A percentile compares a stretch with the other conserved stretches of the same genome.
Evolutionary conservation across 2,113 vertebrate species (phyloP).

Genomic region (Anguilla rostrata): DNA sequence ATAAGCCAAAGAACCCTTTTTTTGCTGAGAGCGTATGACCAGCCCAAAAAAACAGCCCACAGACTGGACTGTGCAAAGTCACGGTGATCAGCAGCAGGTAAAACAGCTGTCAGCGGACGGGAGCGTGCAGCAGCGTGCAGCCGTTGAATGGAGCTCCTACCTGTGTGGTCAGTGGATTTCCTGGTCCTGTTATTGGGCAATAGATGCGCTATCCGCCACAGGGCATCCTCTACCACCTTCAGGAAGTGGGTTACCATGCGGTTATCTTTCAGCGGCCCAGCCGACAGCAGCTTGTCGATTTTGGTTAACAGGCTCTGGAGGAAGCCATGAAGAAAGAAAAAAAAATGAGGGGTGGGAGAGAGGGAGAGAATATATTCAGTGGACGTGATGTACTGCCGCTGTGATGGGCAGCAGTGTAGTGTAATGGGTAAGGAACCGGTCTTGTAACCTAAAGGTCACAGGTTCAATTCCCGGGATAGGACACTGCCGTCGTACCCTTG

Average conservation of each 20-base stretch:
- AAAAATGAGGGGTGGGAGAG: not conserved
- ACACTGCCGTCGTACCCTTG: too few relatives aligned
- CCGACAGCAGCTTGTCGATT: conserved; percentile 53
- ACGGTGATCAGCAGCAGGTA: too few relatives aligned
- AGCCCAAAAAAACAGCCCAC: too few relatives aligned
- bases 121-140: too few relatives aligned
- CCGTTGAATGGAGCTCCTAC: conserved; percentile 39
- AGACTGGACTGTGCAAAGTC: too few relatives aligned
- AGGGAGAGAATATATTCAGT: conserved; percentile 4
- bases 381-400: not conserved
- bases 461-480: not conserved
- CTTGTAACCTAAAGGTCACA: too few relatives aligned
- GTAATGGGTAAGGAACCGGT: too few relatives aligned
- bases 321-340: not conserved
- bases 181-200: conserved; percentile 9
- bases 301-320: conserved; percentile 47
- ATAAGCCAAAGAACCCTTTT: too few relatives aligned
- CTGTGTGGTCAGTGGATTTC: conserved; percentile 26
- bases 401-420: too few relatives aligned
- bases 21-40: too few relatives aligned
- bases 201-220: conserved; percentile 51
- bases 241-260: conserved; percentile 55
- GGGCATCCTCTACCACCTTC: conserved; percentile 41
- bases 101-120: too few relatives aligned
- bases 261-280: conserved; percentile 32